Evolutionary conservation across 2,888 invertebrate species (phyloP).

Genomic region (Ptilodon capucinus): DNA sequence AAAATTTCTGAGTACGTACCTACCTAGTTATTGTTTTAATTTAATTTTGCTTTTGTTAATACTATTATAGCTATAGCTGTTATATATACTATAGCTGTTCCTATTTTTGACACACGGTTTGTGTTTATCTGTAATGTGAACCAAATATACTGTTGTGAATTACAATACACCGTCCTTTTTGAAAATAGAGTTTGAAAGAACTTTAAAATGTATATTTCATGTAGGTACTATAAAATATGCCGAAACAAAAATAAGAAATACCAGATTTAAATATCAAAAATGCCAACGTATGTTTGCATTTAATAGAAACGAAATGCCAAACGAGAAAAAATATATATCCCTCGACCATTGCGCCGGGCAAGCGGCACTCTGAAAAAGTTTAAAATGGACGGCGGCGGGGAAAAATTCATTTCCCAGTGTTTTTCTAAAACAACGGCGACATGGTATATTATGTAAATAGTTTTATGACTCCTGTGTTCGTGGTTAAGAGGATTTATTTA

Average conservation of each 20-base stretch:
- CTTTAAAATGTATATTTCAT: neutral
- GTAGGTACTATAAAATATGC: neutral
- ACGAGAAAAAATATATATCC: slow-evolving; percentile 13
- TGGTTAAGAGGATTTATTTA: slow-evolving; percentile 41
- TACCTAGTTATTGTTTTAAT: too few species aligned
- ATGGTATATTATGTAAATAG: slow-evolving; percentile 41
- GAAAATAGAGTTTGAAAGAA: neutral
- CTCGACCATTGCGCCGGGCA: slow-evolving; percentile 12
- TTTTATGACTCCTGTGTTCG: slow-evolving; percentile 40
- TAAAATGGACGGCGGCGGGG: slow-evolving; percentile 19
- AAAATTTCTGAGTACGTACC: too few species aligned
- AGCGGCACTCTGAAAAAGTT: slow-evolving; percentile 28
- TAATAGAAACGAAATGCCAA: slow-evolving; percentile 2
- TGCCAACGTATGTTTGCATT: neutral
- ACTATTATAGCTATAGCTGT: too few species aligned
- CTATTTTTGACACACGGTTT: too few species aligned
- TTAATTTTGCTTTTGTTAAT: too few species aligned
- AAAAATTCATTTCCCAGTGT: slow-evolving; percentile 33
- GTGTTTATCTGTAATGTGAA: too few species aligned
- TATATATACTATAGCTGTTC: too few species aligned
- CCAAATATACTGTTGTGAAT: too few species aligned
- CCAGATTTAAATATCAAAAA: neutral
- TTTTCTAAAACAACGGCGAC: slow-evolving; percentile 21
- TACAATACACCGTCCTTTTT: too few species aligned
- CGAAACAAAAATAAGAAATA: neutral